Evolutionary conservation across 2,888 invertebrate species (phyloP).

Genomic region (Brenthis daphne): DNA sequence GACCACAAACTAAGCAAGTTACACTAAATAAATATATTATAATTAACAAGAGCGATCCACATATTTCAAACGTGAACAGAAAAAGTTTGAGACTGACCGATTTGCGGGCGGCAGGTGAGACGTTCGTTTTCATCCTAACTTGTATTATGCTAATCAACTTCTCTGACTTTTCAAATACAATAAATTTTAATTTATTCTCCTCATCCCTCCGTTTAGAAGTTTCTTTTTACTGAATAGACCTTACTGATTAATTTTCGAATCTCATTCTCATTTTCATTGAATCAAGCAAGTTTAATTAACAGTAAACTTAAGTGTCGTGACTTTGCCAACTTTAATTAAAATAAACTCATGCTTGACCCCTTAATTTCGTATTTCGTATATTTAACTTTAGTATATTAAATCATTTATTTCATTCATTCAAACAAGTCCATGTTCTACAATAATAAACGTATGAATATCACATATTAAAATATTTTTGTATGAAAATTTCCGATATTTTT

Average conservation of each 20-base stretch:
- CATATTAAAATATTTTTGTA: too few species aligned
- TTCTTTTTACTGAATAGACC: constrained; percentile 58
- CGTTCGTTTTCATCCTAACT: constrained; percentile 62
- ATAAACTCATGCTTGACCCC: constrained; percentile 44
- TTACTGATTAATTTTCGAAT: constrained; percentile 72
- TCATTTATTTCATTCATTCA: neutral
- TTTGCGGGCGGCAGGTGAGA: constrained; percentile 50
- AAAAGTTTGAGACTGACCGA: constrained; percentile 39
- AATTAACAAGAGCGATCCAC: constrained; percentile 18
- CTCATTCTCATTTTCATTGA: constrained; percentile 71
- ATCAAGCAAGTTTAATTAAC: constrained; percentile 78
- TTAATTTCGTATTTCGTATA: constrained; percentile 14
- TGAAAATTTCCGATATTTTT: too few species aligned
- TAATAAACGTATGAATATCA: too few species aligned
- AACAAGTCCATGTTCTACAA: neutral
- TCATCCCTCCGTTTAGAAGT: constrained; percentile 62
- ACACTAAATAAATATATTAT: neutral
- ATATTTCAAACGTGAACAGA: constrained; percentile 17
- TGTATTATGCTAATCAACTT: constrained; percentile 72
- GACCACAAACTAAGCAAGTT: too few species aligned
- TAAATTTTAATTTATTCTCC: constrained; percentile 70
- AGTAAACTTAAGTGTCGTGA: constrained; percentile 59
- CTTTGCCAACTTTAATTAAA: constrained; percentile 51
- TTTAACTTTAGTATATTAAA: neutral
- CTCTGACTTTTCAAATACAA: constrained; percentile 63